Percentiles rank a stretch among this genome's conserved stretches.
Conservation (phyloP, 37 sponge, comb jelly and placozoan species). For the Tethya wilhelma region DNA sequence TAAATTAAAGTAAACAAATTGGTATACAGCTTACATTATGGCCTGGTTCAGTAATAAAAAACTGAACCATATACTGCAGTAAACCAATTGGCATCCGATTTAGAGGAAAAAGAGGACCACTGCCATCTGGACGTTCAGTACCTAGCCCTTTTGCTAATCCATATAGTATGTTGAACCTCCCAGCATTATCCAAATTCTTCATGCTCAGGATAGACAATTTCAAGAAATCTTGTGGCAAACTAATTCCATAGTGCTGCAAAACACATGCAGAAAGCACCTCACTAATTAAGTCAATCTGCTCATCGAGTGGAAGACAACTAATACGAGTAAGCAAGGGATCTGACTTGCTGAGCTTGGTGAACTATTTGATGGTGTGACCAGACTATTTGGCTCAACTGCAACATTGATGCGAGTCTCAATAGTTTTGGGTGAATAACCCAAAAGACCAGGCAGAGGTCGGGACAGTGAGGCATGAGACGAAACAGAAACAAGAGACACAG, state of each 20-base stretch:
- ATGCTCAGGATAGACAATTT: background rate
- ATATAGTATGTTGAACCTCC: conserved; percentile 22
- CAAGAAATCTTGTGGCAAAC: conserved; percentile 17
- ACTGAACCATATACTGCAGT: conserved; percentile 27
- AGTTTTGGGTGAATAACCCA: too few relatives aligned
- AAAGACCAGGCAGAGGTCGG: too few relatives aligned
- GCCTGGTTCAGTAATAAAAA: conserved; percentile 18
- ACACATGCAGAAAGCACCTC: background rate
- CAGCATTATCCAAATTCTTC: background rate
- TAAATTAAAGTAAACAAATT: background rate
- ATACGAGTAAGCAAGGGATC: background rate
- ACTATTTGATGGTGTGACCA: too few relatives aligned
- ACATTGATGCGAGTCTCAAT: too few relatives aligned
- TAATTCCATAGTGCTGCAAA: background rate
- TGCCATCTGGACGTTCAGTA: conserved; percentile 20
- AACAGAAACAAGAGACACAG: too few relatives aligned
- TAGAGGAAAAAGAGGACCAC: conserved; percentile 16
- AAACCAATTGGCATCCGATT: conserved; percentile 46
- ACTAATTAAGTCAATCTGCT: background rate
- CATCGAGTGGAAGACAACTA: background rate
- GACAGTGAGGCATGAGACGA: too few relatives aligned
- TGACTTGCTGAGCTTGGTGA: too few relatives aligned
- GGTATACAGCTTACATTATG: conserved; percentile 13
- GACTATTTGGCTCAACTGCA: too few relatives aligned
- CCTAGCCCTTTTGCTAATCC: conserved; percentile 8